These are phyloP conservation scores for Schlechtendalia chinensis DNA, from an alignment of 1,140 invertebrate genomes.

Conservation along the genomic window DNA sequence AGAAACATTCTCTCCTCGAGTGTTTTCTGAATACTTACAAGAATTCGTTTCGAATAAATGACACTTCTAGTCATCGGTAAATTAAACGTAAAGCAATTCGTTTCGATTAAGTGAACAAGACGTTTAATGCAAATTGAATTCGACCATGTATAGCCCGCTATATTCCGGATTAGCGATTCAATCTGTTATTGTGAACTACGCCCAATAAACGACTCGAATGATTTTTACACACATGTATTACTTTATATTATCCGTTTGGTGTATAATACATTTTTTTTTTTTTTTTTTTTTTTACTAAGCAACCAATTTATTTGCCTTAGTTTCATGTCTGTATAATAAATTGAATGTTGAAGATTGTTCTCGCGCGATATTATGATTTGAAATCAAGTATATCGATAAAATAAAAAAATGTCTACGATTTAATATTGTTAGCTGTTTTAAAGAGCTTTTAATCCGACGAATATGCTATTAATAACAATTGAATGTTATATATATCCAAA, in stretches of 20 bases:
- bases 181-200: too few species aligned
- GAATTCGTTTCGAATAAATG: neutral
- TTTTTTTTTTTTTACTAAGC: too few species aligned
- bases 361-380: neutral
- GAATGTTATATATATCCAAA: conserved; percentile 15
- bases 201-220: too few species aligned
- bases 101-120: neutral
- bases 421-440: neutral
- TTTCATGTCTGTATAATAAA: neutral
- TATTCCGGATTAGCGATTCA: too few species aligned
- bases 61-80: conserved; percentile 37
- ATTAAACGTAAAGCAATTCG: neutral
- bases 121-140: too few species aligned
- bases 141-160: too few species aligned
- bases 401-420: neutral
- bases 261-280: neutral
- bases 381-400: neutral
- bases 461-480: neutral
- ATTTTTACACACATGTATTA: too few species aligned
- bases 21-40: too few species aligned
- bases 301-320: too few species aligned
- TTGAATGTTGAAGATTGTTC: neutral
- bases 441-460: neutral
- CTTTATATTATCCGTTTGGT: too few species aligned
- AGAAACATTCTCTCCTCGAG: too few species aligned